These are phyloP conservation scores for Yasuhikotakia modesta DNA, from an alignment of 2,797 vertebrate genomes.

Conservation along the genomic window DNA sequence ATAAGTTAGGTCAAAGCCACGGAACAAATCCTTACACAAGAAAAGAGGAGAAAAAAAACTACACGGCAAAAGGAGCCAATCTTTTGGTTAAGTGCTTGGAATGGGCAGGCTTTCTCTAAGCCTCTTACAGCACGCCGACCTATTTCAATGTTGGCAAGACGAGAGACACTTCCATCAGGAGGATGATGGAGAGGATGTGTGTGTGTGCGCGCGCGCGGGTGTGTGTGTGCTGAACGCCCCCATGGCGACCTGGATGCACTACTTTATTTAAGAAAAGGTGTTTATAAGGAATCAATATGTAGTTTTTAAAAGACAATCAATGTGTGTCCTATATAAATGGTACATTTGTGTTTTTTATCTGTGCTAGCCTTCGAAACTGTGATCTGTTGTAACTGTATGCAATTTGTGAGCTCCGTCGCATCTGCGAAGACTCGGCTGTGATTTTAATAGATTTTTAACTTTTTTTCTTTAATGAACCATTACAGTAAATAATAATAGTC, in stretches of 20 bases:
- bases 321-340: slow-evolving; percentile 99
- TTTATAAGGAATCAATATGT: slow-evolving; percentile 99
- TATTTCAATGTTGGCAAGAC: slow-evolving; percentile 79
- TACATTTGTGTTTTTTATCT: slow-evolving; percentile 98
- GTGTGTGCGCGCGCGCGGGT: slow-evolving; percentile 21
- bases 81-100: slow-evolving; percentile 78
- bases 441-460: slow-evolving; percentile 89
- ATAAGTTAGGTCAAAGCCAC: slow-evolving; percentile 72
- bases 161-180: slow-evolving; percentile 85
- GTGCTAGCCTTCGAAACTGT: slow-evolving; percentile 99
- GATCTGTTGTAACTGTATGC: slow-evolving; percentile 99
- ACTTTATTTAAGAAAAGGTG: slow-evolving; percentile 99
- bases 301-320: slow-evolving; percentile 99
- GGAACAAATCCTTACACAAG: slow-evolving; percentile 72
- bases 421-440: slow-evolving; percentile 87
- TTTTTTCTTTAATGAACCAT: slow-evolving; percentile 58
- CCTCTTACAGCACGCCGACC: slow-evolving; percentile 81
- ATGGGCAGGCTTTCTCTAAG: slow-evolving; percentile 80
- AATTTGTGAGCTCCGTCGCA: slow-evolving; percentile 87
- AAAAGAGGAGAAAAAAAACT: slow-evolving; percentile 58
- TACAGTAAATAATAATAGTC: slow-evolving; percentile 65
- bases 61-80: slow-evolving; percentile 66
- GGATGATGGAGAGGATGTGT: slow-evolving; percentile 53
- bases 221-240: slow-evolving; percentile 85
- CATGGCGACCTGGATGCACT: slow-evolving; percentile 98